These are phyloP conservation scores for Turnix velox DNA, from an alignment of 2,113 vertebrate species.

Conservation along the genomic window DNA sequence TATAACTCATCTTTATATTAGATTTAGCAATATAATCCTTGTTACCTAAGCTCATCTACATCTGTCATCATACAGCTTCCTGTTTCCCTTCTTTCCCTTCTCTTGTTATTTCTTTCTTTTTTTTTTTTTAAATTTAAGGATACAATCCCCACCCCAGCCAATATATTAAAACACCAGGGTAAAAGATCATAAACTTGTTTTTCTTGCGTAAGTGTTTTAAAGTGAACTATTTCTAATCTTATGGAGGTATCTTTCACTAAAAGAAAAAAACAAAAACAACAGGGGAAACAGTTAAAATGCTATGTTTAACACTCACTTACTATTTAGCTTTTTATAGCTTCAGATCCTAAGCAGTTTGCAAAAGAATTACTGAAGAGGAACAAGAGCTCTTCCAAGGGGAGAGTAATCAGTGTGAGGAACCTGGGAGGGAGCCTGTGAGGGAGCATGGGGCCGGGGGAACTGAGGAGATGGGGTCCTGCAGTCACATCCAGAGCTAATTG, in stretches of 20 bases:
- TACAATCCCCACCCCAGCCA: neutral
- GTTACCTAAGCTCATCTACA: constrained; percentile 46
- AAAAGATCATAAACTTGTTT: constrained; percentile 46
- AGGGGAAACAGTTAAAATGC: constrained; percentile 25
- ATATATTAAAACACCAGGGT: constrained; percentile 48
- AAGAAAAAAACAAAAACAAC: neutral
- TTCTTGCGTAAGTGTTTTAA: constrained; percentile 40
- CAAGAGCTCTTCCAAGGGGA: neutral
- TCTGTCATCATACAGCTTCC: neutral
- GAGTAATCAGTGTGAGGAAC: neutral
- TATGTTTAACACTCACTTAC: constrained; percentile 38
- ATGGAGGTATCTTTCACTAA: constrained; percentile 22
- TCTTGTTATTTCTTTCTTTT: neutral
- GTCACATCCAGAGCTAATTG: neutral
- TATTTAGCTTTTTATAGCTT: constrained; percentile 35
- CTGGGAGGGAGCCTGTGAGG: neutral
- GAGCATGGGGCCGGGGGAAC: rapidly evolving
- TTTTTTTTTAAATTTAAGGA: neutral
- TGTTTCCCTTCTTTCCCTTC: constrained; percentile 22
- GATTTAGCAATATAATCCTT: constrained; percentile 45
- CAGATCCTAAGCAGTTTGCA: neutral
- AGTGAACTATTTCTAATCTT: constrained; percentile 41
- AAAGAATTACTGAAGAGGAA: neutral
- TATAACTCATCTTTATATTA: constrained; percentile 2
- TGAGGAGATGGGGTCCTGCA: neutral